Evolutionary conservation across 2,797 vertebrate species (phyloP), one percentile per base, ranked within the genome.

Genomic region (Sebastes diaconus): DNA sequence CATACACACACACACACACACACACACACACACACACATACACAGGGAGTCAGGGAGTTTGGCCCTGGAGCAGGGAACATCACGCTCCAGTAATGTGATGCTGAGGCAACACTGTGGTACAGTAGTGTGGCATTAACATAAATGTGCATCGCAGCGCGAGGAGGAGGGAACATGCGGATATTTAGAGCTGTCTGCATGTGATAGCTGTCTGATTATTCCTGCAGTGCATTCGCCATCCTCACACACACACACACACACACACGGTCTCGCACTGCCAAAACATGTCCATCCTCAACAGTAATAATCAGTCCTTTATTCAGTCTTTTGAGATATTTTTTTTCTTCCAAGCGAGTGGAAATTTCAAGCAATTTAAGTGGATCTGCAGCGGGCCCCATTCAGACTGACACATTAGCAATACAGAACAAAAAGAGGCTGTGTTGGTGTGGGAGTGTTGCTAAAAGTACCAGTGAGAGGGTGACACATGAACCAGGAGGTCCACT

Each of bases 71-170:
- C 93, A 86, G 86, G 87, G 93, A 94, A 94, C 92, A 93, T 94
- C 93, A 93, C 86, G 94, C 94, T 94, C 93, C 90, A 93, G 93
- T 95, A 95, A 94, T 93, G 90, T 93, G 93, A 94, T 92, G 93
- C 93, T 82, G 84, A 84, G 84, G 90, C 89, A 88, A 84, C 87
- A 77, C 71, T 83, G 80, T 75, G 81, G 84, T 88, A 88, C 87
- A 88, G 89, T 77, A 80, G 82, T 90, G 81, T 89, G 77, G 85
- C 85, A 90, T 90, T 93, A 91, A 87, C 86, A 87, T 89, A 89
- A 90, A 93, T 87, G 89, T 90, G 81, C 88, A 90, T 88, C 82
- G 86, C 79, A 75, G 84, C 3, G 8, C 39, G 13, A 81, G 87
- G 42, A 83, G 69, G 69, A 55, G 83, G 84, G 70, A 68, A 77